These are phyloP conservation scores for Sarcoramphus papa DNA, from an alignment of 2,797 vertebrate species.

Conservation along the genomic window DNA sequence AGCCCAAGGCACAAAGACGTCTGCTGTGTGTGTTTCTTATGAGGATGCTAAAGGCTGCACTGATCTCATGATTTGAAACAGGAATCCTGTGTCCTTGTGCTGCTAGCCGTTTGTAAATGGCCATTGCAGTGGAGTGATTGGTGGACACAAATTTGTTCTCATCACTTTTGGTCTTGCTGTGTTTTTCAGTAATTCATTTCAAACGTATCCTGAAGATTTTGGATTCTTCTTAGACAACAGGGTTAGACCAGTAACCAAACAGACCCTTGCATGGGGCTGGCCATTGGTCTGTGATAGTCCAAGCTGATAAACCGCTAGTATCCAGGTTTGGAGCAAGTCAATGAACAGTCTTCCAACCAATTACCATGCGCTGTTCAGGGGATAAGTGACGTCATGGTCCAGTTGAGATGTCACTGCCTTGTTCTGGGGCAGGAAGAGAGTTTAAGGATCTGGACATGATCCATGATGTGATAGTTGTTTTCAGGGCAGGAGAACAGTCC, in stretches of 20 bases:
- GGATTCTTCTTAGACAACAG: neutral
- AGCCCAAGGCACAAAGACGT: neutral
- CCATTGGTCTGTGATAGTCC: neutral
- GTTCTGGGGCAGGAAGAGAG: neutral
- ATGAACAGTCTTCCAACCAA: neutral
- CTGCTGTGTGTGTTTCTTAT: neutral
- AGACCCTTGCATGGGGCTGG: neutral
- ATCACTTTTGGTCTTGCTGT: neutral
- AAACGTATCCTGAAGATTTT: neutral
- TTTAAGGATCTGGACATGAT: neutral
- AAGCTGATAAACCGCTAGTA: neutral
- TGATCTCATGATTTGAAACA: neutral
- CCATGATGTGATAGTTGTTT: neutral
- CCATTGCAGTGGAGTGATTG: neutral
- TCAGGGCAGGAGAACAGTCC: neutral
- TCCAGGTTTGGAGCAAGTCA: neutral
- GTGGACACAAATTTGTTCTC: neutral
- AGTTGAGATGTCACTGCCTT: neutral
- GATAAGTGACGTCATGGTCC: neutral
- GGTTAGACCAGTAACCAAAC: neutral
- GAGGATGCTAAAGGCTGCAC: neutral
- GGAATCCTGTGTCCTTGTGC: neutral
- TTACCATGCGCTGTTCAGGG: fast-evolving
- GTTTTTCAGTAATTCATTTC: neutral
- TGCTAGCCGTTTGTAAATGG: neutral